Base-by-base conservation (phyloP, 2,113 vertebrate genomes). In the Silurus asotus region DNA sequence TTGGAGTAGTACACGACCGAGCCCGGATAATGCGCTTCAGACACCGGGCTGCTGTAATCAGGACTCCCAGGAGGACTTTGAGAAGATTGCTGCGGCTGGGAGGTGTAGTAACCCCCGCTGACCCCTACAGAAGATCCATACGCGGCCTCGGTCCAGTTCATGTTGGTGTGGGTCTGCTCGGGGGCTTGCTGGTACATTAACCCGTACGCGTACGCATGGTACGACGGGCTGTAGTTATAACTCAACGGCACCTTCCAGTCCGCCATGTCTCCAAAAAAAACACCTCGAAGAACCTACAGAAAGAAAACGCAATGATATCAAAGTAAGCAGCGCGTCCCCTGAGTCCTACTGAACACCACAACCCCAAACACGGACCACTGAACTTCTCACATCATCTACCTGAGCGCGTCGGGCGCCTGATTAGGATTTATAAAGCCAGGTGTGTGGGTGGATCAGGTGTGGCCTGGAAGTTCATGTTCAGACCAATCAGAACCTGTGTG, bases 201-300 rank as follows among this genome's bases (percentile, higher is more conserved):
- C 7, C 94, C 89, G 84, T 93, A 94, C 0, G 93, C 92, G 83
- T 94, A 95, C 0, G 93, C 91, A 9, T 93, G 93, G 83, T 94
- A 95, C 0, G 94, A 87, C 0, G 90, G 87, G 84, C 89, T 93
- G 84, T 93, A 94, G 65, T 93, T 94, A 88, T 93, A 94, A 45
- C 37, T 91, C 11, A 94, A 56, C 3, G 92, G 93, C 0, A 92
- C 28, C 84, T 93, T 95, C 94, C 94, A 95, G 11, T 95, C 94
- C 20, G 94, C 92, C 94, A 95, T 95, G 0, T 28, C 56, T 67
- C 2, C 37, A 37, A 37, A 37, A 37, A 37, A 37, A 37, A 37
- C 1, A 37, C 37, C 37, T 37, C 37, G 37, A 37, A 37, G 1
- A 37, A 37, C 28, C 28, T 37, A 37, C 37, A 37, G 37, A 37